Evolutionary conservation across 1,140 invertebrate species (phyloP), one percentile per base, ranked within the genome.

Genomic region (Drosophila willistoni): DNA sequence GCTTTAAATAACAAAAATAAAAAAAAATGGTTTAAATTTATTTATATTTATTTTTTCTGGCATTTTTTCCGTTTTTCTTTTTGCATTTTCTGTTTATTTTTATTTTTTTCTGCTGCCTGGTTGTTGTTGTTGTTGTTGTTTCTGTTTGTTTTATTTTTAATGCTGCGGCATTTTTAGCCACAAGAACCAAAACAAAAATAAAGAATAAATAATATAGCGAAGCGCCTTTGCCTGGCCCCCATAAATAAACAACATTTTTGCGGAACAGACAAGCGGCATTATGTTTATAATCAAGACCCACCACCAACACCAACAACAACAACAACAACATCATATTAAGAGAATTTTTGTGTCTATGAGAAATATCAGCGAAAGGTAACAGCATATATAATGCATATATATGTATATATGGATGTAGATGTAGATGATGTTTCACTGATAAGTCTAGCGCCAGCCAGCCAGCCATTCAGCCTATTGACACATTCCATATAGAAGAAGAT

Each of bases 161-260:
- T 64, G 29, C 34, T 68, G 72, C 80, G 80, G 80, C 80, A 82
- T 78, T 82, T 82, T 83, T 73, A 79, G 81, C 67, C 36, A 55
- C 54, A 66, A 78, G 51, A 44, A 42, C 54, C 57, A 71, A 65
- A 65, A 61, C 19, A 56, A 55, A 39, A 39, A 34, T 17, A 44
- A 71, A 34, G 57, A 82, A 79, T 68, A 83, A 80, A 64, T 77
- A 84, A 77, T 76, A 82, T 75, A 77, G 60, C 68, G 79, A 60
- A 63, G 44, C 62, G 64, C 64, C 63, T 57, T 33, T 60, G 47
- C 60, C 59, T 68, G 68, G 51, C 22, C 73, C 75, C 75, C 82
- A 87, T 79, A 86, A 86, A 86, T 86, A 87, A 86, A 86, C 76
- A 82, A 41, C 44, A 51, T 42, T 67, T 74, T 74, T 67, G 62